Evolutionary conservation across 92 coral and sea anemone genomes (phyloP).

Genomic region (Pocillopora meandrina): DNA sequence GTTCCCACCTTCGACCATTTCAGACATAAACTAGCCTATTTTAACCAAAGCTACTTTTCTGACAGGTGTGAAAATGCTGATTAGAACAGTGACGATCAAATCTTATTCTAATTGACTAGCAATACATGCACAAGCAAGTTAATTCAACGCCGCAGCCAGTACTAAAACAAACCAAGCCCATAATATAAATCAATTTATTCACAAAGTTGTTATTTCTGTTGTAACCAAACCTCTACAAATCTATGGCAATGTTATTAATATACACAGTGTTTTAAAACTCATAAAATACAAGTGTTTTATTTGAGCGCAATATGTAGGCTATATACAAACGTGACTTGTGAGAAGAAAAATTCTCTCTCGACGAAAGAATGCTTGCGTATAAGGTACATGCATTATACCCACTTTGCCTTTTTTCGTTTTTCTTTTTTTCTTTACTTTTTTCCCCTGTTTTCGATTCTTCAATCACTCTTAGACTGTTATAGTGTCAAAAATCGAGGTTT

Average conservation of each 20-base stretch:
- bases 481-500: neutral
- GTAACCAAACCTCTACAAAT: constrained; percentile 84
- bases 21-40: too few relatives aligned
- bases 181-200: constrained; percentile 69
- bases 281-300: constrained; percentile 43
- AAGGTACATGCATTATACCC: constrained; percentile 26
- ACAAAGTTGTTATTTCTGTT: constrained; percentile 67
- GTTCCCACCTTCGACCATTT: too few relatives aligned
- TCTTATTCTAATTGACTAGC: too few relatives aligned
- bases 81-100: too few relatives aligned
- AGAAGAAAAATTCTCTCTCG: constrained; percentile 10
- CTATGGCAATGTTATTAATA: constrained; percentile 56
- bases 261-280: constrained; percentile 65
- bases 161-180: neutral
- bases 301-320: constrained; percentile 27
- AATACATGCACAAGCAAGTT: neutral
- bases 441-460: neutral
- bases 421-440: neutral
- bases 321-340: constrained; percentile 42
- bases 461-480: neutral
- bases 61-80: too few relatives aligned
- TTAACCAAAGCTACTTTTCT: too few relatives aligned
- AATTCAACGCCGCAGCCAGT: neutral
- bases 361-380: constrained; percentile 41
- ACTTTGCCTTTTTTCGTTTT: neutral